Evolutionary conservation across 2,888 invertebrate genomes (phyloP), one percentile per base, ranked within the genome.

Genomic region (Ophion slaviceki): DNA sequence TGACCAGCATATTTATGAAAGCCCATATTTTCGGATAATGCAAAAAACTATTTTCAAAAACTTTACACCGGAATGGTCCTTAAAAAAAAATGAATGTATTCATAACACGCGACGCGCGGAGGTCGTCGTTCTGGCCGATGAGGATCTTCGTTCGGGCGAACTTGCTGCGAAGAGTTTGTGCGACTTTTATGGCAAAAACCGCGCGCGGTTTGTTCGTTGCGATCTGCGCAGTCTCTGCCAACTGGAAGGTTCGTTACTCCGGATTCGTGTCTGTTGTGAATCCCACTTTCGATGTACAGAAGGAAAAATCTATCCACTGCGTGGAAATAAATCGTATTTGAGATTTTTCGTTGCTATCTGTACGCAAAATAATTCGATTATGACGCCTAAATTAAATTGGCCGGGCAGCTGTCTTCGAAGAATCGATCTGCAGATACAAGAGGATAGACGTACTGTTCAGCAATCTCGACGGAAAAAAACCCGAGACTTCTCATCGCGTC

Each of bases 91-190:
- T 71, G 11, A 24, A 71, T 53, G 61, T 24, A 20, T 24, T 7
- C 5, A 3, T 61, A 24, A 2, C 8, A 61, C 20, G 24, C 61
- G 24, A n/a, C 20, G 10, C 24, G 7, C 47, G 45, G 61, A 92
- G 88, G 85, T 90, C 88, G 93, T 94, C 8, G 89, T 94, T 1
- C 87, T 94, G 71, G 93, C 92, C 61, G 94, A 94, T 80, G 86
- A 90, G 6, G 90, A 93, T 74, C 77, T 86, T 3, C 88, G 87
- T 6, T 85, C 86, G 28, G 94, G 93, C 0, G 91, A 92, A 53
- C 88, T 87, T 11, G 93, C 94, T 2, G 92, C 89, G 0, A 88
- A 90, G 11, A 92, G 89, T 75, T 90, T 94, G 28, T 91, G 92
- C 67, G 87, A 91, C n/a, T 90, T 91, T 66, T 92, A 92, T 85